Percentiles rank a stretch among this genome's conserved stretches.
phyloP scores from a whole-genome alignment of 2,888 invertebrate genomes.

The Merodon equestris region DNA sequence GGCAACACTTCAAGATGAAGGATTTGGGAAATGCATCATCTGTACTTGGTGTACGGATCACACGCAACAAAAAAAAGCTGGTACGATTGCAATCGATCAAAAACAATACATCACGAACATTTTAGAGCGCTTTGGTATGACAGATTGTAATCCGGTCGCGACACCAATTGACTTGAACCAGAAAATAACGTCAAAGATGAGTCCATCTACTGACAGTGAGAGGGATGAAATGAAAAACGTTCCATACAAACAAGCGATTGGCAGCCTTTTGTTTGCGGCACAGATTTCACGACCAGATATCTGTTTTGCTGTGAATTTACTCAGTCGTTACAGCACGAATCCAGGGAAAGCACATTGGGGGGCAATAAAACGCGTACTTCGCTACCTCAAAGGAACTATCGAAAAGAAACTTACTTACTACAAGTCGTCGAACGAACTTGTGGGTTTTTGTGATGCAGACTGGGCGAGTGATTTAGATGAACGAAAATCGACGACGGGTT shows the following conservation, averaged over 20 bases:
- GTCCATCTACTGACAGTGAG: conserved; percentile 33
- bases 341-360: conserved; percentile 59
- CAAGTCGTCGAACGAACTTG: too few species aligned
- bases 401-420: too few species aligned
- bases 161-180: conserved; percentile 48
- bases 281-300: conserved; percentile 50
- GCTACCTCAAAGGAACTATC: too few species aligned
- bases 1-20: conserved; percentile 62
- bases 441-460: too few species aligned
- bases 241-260: conserved; percentile 41
- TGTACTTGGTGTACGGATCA: conserved; percentile 59
- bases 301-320: conserved; percentile 64
- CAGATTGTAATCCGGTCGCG: conserved; percentile 47
- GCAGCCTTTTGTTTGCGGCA: conserved; percentile 33
- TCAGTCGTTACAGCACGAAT: conserved; percentile 57
- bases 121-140: conserved; percentile 41
- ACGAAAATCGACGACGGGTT: too few species aligned
- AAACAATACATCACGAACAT: conserved; percentile 51
- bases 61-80: conserved; percentile 23
- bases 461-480: too few species aligned
- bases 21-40: conserved; percentile 62
- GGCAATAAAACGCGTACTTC: conserved; percentile 65
- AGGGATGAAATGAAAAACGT: conserved; percentile 19
- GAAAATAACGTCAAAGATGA: conserved; percentile 45
- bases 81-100: conserved; percentile 58